These are phyloP conservation scores for Knipowitschia caucasica DNA, from an alignment of 2,797 vertebrate genomes.

Conservation along the genomic window DNA sequence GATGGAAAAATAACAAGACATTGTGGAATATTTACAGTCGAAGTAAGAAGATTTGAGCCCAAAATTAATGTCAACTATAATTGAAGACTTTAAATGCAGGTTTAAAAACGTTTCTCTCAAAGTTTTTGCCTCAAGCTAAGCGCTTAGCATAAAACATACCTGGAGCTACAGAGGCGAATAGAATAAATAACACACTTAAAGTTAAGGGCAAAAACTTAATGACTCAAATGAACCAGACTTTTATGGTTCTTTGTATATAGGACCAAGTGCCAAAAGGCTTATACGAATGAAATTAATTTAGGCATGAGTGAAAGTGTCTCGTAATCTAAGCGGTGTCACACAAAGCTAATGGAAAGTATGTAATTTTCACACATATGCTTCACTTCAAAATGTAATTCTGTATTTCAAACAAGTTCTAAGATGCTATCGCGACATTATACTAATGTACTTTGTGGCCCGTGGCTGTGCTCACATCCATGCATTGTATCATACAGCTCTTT, in stretches of 20 bases:
- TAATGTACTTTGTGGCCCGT: conserved; percentile 15
- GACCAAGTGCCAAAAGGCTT: conserved; percentile 1
- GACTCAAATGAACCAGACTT: not conserved
- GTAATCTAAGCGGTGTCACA: not conserved
- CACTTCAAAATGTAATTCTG: not conserved
- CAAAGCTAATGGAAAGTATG: conserved; percentile 5
- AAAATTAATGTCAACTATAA: not conserved
- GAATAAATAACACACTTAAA: not conserved
- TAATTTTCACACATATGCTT: not conserved
- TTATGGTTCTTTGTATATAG: not conserved
- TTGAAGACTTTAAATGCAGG: not conserved
- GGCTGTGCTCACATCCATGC: conserved; percentile 14
- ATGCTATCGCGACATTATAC: conserved; percentile 5
- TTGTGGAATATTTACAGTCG: not conserved
- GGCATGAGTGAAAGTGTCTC: not conserved
- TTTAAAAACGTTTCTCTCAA: not conserved
- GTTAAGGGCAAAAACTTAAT: conserved; percentile 1
- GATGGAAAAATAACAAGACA: not conserved
- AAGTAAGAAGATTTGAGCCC: not conserved
- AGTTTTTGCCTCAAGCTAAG: conserved; percentile 1
- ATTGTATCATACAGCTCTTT: conserved; percentile 25
- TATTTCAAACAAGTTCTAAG: conserved; percentile 8
- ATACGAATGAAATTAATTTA: not conserved
- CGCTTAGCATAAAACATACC: conserved; percentile 7
- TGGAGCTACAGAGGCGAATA: not conserved